These are phyloP conservation scores for Rhopalosiphum nymphaeae DNA, from an alignment of 2,888 invertebrate species.

Conservation along the genomic window DNA sequence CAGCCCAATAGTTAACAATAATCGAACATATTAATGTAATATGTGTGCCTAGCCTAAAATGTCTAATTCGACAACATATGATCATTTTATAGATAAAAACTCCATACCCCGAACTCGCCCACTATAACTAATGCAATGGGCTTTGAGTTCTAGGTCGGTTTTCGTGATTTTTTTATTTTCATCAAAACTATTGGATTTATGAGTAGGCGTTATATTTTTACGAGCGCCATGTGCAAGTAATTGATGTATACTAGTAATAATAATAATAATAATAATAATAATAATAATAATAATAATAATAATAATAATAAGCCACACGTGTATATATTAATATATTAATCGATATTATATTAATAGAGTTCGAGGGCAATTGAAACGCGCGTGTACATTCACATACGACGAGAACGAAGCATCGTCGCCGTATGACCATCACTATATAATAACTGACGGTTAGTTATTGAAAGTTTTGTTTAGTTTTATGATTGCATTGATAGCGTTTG, in stretches of 20 bases:
- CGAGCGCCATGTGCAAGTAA: background rate
- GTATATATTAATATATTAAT: background rate
- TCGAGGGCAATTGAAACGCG: background rate
- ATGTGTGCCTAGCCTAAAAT: background rate
- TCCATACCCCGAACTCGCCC: background rate
- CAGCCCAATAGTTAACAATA: background rate
- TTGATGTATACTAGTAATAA: background rate
- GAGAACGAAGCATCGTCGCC: background rate
- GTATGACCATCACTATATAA: background rate
- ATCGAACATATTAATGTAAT: background rate
- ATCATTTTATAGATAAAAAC: background rate
- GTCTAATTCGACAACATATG: background rate
- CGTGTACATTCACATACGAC: background rate
- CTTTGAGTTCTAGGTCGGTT: background rate
- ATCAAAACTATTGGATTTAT: background rate
- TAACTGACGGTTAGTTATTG: background rate
- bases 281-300: background rate
- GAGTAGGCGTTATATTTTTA: slow-evolving; percentile 18
- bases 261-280: background rate
- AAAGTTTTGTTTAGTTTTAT: background rate
- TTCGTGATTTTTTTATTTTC: background rate
- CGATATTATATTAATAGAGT: slow-evolving; percentile 1
- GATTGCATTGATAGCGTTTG: background rate
- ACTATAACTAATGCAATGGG: background rate
- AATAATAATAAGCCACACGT: slow-evolving; percentile 1